Evolutionary conservation across 2,888 invertebrate species (phyloP).

Genomic region (Ornithoptera alexandrae): DNA sequence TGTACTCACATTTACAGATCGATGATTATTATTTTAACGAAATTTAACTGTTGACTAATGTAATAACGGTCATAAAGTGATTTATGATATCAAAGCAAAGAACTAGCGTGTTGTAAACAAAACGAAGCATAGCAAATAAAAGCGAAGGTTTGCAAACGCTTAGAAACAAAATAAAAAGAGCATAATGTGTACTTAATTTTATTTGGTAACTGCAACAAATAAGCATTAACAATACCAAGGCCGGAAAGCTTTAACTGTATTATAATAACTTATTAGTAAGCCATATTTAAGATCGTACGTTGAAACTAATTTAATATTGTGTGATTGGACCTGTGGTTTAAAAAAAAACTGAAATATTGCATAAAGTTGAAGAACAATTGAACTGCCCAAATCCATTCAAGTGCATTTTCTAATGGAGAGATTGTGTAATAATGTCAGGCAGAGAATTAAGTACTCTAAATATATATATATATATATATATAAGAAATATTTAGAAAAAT

Average conservation of each 20-base stretch:
- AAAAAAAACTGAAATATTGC: neutral
- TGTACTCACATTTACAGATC: no score
- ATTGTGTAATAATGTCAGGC: slow-evolving; percentile 13
- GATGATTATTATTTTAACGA: no score
- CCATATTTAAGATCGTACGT: slow-evolving; percentile 36
- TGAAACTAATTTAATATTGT: slow-evolving; percentile 22
- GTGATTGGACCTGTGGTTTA: slow-evolving; percentile 17
- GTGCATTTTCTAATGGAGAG: neutral
- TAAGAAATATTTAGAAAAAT: slow-evolving; percentile 42
- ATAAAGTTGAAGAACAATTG: neutral
- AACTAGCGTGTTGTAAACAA: neutral
- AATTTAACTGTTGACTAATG: no score
- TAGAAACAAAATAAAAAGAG: slow-evolving; percentile 48
- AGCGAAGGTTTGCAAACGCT: slow-evolving; percentile 17
- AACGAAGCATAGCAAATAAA: neutral
- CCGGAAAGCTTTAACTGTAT: slow-evolving; percentile 37
- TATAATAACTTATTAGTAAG: slow-evolving; percentile 26
- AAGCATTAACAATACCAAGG: slow-evolving; percentile 60
- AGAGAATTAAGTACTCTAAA: slow-evolving; percentile 46
- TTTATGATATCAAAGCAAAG: neutral
- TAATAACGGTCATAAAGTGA: no score
- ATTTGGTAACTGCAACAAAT: slow-evolving; percentile 73
- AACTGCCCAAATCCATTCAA: slow-evolving; percentile 5
- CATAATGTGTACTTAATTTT: slow-evolving; percentile 65
- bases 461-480: slow-evolving; percentile 35